phyloP scores from a whole-genome alignment of 2,797 vertebrate species.

The Rhinogobio ventralis region DNA sequence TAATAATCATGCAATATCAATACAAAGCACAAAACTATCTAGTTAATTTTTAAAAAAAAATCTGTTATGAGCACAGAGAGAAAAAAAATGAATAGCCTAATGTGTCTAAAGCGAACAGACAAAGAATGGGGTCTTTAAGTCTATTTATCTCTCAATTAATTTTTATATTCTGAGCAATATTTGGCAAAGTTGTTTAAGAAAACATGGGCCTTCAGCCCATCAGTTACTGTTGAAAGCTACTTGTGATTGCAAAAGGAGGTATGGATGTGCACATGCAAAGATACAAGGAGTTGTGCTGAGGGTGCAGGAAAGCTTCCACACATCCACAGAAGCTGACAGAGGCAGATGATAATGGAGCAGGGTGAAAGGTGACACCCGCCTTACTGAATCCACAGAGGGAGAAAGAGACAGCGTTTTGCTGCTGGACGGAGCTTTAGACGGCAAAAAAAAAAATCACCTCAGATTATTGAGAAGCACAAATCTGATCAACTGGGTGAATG shows the following conservation, averaged over 20 bases:
- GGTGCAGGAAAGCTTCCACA: slow-evolving; percentile 43
- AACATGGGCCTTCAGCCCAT: not conserved
- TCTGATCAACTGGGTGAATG: not conserved
- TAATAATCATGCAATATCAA: not conserved
- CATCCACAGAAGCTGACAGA: slow-evolving; percentile 43
- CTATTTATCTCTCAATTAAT: not conserved
- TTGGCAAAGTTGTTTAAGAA: not conserved
- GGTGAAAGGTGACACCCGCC: slow-evolving; percentile 44
- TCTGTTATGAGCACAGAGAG: not conserved
- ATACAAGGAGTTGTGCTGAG: slow-evolving; percentile 44
- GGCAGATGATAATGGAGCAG: slow-evolving; percentile 40
- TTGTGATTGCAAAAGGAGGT: slow-evolving; percentile 11
- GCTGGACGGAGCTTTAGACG: not conserved
- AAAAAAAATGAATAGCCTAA: too few species aligned
- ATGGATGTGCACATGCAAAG: slow-evolving; percentile 28
- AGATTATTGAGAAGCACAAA: not conserved
- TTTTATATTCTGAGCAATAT: not conserved
- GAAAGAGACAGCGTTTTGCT: not conserved
- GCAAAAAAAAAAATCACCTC: slow-evolving; percentile 1
- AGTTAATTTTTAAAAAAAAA: not conserved
- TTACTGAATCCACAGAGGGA: slow-evolving; percentile 11
- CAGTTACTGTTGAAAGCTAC: slow-evolving; percentile 13
- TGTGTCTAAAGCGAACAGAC: not conserved
- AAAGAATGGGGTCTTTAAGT: not conserved
- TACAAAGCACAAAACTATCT: too few species aligned